Evolutionary conservation across 2,797 vertebrate species (phyloP), one percentile per base, ranked within the genome.

Genomic region (Premnoplex brunnescens): DNA sequence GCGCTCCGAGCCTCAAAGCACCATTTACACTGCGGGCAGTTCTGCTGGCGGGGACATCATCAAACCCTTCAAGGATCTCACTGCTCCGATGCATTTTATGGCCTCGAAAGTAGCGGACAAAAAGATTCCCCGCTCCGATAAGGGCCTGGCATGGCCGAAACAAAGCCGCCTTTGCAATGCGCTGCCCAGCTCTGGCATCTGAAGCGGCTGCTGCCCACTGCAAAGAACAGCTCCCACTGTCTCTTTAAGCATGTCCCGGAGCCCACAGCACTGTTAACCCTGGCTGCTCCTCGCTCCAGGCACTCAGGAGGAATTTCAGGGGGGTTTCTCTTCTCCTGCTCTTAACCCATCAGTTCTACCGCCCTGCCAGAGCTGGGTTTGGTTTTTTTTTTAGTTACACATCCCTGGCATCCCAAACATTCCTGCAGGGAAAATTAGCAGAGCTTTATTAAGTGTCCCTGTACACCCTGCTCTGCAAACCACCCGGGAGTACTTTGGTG

Each of bases 191-290:
- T 64, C 95, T 89, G 97, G 97, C 97, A 97, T 97, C 95, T 72
- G 69, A 93, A 84, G 90, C 78, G 96, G 91, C 96, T 30, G 93
- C 68, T 64, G 14, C 97, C 97, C 97, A 69, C 89, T 30, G 48
- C 32, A 63, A 73, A 96, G 95, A 88, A 96, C 97, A 95, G 97
- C 91, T 88, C 56, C 83, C 27, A 14, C 92, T 97, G 96, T 54
- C 67, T 89, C 97, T 97, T 97, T 96, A 97, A 98, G 97, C 96
- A 96, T 90, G 95, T 83, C 95, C 82, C 73, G 55, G 62, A 91
- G 78, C 97, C 96, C 92, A 85, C 96, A 97, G 71, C 95, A 20
- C 91, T 91, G 48, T 95, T 97, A 96, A 97, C 96, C 92, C 97
- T 21, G 90, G 67, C 83, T 48, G 66, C 88, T 39, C 74, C 91